These are phyloP conservation scores for Littorina saxatilis DNA, from an alignment of 1,140 invertebrate species.

Conservation along the genomic window DNA sequence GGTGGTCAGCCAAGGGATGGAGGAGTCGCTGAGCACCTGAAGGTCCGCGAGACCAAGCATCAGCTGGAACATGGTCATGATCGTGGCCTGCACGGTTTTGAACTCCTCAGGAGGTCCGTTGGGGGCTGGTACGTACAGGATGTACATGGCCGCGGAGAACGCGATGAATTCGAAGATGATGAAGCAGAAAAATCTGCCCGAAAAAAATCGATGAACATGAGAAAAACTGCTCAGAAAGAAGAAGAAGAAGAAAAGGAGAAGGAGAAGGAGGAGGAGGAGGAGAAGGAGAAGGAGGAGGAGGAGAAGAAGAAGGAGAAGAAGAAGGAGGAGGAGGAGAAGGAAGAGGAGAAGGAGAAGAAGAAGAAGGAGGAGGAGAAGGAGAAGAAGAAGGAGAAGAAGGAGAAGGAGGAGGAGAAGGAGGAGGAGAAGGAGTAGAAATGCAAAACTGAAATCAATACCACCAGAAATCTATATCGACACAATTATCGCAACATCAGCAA, in stretches of 20 bases:
- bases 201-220: background rate
- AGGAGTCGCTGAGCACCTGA: slow-evolving; percentile 20
- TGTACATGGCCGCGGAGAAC: slow-evolving; percentile 60
- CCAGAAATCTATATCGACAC: background rate
- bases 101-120: slow-evolving; percentile 39
- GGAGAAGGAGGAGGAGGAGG: background rate
- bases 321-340: background rate
- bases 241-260: slow-evolving; percentile 18
- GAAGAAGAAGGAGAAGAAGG: too few relatives aligned
- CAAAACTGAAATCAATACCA: background rate
- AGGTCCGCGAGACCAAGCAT: slow-evolving; percentile 52
- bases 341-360: slow-evolving; percentile 22
- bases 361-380: too few relatives aligned
- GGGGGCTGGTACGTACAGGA: slow-evolving; percentile 43
- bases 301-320: slow-evolving; percentile 1
- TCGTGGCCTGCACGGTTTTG: slow-evolving; percentile 28
- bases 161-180: slow-evolving; percentile 54
- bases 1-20: background rate
- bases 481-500: too few relatives aligned
- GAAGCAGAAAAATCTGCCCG: slow-evolving; percentile 54
- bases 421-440: background rate
- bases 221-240: background rate
- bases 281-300: background rate
- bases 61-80: slow-evolving; percentile 61
- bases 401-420: too few relatives aligned